phyloP scores from a whole-genome alignment of 2,113 vertebrate species.

The Anser brachyrhynchus region DNA sequence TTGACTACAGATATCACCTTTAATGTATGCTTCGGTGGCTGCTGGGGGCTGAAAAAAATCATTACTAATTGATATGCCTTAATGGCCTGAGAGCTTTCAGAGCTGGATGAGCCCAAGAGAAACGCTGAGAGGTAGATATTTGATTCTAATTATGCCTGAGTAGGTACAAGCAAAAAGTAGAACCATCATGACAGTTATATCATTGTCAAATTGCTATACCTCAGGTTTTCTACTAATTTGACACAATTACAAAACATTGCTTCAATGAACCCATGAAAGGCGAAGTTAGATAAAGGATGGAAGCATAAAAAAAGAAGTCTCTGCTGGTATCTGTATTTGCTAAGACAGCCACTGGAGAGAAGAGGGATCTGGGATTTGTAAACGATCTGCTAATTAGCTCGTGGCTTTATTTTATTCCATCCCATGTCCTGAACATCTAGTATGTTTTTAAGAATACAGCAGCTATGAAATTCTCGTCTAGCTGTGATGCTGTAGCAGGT shows the following conservation, averaged over 20 bases:
- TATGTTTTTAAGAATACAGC: background rate
- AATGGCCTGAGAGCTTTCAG: constrained; percentile 78
- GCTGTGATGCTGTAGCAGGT: background rate
- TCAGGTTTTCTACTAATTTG: constrained; percentile 69
- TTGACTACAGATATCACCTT: constrained; percentile 69
- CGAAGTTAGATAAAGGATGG: constrained; percentile 48
- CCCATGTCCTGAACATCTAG: background rate
- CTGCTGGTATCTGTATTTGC: constrained; percentile 17
- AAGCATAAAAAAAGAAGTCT: constrained; percentile 10
- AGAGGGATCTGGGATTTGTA: background rate
- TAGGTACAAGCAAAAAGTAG: constrained; percentile 67
- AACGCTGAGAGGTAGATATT: constrained; percentile 75
- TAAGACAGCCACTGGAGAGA: background rate
- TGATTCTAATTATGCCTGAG: constrained; percentile 78
- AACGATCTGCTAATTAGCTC: constrained; percentile 34
- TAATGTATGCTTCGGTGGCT: constrained; percentile 71
- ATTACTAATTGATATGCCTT: constrained; percentile 82
- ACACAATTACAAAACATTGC: constrained; percentile 54
- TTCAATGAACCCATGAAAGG: constrained; percentile 55
- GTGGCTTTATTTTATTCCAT: background rate
- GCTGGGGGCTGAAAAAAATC: constrained; percentile 73
- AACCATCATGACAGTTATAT: constrained; percentile 72
- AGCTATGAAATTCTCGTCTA: background rate
- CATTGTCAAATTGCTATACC: constrained; percentile 70
- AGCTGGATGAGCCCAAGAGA: constrained; percentile 69